Evolutionary conservation across 2,888 invertebrate species (phyloP), one percentile per base, ranked within the genome.

Genomic region (Pachydiplax longipennis): DNA sequence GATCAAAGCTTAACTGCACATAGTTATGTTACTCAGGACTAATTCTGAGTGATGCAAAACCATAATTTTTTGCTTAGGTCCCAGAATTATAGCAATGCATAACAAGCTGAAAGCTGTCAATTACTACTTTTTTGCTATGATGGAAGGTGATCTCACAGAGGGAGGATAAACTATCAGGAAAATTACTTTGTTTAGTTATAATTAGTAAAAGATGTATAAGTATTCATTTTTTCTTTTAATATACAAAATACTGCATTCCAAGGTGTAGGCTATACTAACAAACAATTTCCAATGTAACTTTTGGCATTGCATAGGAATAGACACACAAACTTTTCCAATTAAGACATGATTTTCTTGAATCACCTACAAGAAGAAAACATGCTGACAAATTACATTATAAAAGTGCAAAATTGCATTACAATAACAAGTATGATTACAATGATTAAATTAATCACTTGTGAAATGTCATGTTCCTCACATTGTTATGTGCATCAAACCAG

Each of bases 381-480:
- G 87, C 61, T 87, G 87, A 87, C 87, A 87, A 83, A 87, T 35
- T 58, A 87, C 87, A 87, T 87, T 87, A 87, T 87, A 87, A 87
- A 87, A 87, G 87, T 87, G 87, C 87, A 87, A 87, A 87, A 87
- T 61, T 87, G 87, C 87, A 87, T 87, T 87, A 87, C 87, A 87
- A 48, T 87, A 87, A 87, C 87, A 87, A 87, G 87, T 87, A 87
- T 53, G 12, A 65, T 87, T 87, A 87, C 87, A 87, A 87, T 53
- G 48, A 83, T 83, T 25, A 35, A 83, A 83, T 65, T 65, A 87
- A 35, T 61, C 65, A 87, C 40, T 65, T 8, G 61, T 87, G 87
- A 87, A 40, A 48, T 65, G 87, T 87, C 87, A 87, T 87, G 61
- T 65, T 87, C 65, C 40, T 65, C 44, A 37, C 87, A 87, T 37